Evolutionary conservation across 2,113 vertebrate species (phyloP), one percentile per base, ranked within the genome.

Genomic region (Cervus canadensis): DNA sequence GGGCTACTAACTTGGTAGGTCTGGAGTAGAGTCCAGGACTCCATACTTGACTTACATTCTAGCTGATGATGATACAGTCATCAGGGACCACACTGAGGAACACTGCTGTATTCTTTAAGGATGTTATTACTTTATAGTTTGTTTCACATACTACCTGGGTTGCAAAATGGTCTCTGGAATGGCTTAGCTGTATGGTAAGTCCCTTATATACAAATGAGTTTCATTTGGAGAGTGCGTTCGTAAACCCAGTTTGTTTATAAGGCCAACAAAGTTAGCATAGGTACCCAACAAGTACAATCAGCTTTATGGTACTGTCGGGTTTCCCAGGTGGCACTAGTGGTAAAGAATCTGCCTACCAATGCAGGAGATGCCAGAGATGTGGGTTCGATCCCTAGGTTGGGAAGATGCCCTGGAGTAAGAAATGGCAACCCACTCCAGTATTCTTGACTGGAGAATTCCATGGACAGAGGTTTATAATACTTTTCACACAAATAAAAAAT

Each of bases 91-190:
- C 45, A 67, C 23, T 64, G 52, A 87, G 14, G 82, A 79, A 91
- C 7, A 16, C 15, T 79, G 86, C 56, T 6, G 11, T 40, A 56
- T 14, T 91, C 81, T 54, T 97, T 33, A 12, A 85, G 28, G 23
- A 13, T 62, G 48, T 82, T 92, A 54, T 92, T 93, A 87, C 45
- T 87, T 92, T 50, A 67, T 50, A 84, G 45, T 74, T 95, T 83
- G n/a, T 86, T 23, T 81, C 74, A 60, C 19, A 17, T 12, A n/a
- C 50, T 79, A 50, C 1, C 5, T 84, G 40, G 43, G 14, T 33
- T 74, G 33, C 36, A 62, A 56, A 89, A 78, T 83, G 19, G 21
- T 54, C n/a, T 87, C 82, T 64, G 57, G 33, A 96, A 64, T 16
- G 45, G 52, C 19, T 92, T 33, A 14, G 25, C 16, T 96, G 0